Percentiles rank a stretch among this genome's conserved stretches.
These are phyloP conservation scores for Branchellion lobata DNA, from an alignment of 2,888 invertebrate genomes.

Conservation along the genomic window DNA sequence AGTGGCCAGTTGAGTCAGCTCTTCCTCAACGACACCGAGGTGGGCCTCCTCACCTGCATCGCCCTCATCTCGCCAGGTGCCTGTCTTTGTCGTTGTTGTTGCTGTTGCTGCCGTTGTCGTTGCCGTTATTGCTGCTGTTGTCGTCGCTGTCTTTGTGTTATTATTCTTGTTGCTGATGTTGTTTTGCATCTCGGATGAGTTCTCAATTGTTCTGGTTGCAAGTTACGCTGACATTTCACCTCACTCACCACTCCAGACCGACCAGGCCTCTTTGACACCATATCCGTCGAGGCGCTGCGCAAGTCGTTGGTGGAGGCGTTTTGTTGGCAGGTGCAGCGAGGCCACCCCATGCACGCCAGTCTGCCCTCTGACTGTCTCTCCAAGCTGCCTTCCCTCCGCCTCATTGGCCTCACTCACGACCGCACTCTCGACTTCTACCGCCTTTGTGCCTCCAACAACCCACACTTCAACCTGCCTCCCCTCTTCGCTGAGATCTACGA, in stretches of 20 bases:
- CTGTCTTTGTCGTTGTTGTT: not conserved
- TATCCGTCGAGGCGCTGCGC: conserved; percentile 75
- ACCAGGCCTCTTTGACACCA: conserved; percentile 76
- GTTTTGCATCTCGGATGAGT: too few relatives aligned
- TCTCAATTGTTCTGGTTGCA: too few relatives aligned
- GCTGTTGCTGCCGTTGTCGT: not conserved
- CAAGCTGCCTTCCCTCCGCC: conserved; percentile 66
- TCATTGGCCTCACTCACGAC: conserved; percentile 69
- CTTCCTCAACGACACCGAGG: conserved; percentile 81
- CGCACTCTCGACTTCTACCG: conserved; percentile 82
- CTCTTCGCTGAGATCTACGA: conserved; percentile 95
- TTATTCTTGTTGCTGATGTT: too few relatives aligned
- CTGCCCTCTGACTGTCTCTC: conserved; percentile 67
- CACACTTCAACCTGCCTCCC: conserved; percentile 73
- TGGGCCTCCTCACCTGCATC: conserved; percentile 82
- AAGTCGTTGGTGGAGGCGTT: conserved; percentile 84
- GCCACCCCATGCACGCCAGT: conserved; percentile 68
- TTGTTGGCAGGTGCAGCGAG: conserved; percentile 72
- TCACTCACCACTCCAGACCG: conserved; percentile 77
- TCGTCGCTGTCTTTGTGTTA: too few relatives aligned
- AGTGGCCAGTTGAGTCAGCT: conserved; percentile 70
- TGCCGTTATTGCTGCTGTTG: too few relatives aligned
- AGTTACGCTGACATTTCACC: too few relatives aligned
- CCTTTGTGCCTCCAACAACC: conserved; percentile 71
- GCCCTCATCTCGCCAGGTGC: conserved; percentile 72